Conservation (phyloP, 2,113 vertebrate species). For the Shinisaurus crocodilurus region DNA sequence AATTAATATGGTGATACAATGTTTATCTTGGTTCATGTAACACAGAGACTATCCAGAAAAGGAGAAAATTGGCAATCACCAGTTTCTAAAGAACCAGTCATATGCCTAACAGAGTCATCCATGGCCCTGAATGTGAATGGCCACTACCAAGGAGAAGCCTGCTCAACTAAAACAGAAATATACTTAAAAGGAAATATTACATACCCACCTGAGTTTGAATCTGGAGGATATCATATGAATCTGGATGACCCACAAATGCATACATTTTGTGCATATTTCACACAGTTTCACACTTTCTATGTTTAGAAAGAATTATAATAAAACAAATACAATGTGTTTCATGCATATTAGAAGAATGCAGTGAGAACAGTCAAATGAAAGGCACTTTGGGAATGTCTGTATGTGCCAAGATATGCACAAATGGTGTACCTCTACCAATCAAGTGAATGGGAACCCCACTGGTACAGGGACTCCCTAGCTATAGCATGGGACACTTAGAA, state of each 20-base stretch:
- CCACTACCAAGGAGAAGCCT: background rate
- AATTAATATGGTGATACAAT: background rate
- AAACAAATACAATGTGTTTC: background rate
- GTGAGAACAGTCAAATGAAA: background rate
- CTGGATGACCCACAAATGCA: background rate
- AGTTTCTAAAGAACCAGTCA: background rate
- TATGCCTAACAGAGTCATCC: background rate
- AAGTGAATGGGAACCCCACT: background rate
- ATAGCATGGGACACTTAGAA: no score
- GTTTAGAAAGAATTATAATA: background rate
- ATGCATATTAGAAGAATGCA: background rate
- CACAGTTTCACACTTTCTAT: background rate
- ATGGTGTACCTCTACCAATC: no score
- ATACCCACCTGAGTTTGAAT: background rate
- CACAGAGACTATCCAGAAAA: background rate
- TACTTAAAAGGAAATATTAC: background rate
- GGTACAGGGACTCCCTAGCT: background rate
- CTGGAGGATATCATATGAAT: background rate
- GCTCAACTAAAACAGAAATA: background rate
- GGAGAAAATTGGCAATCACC: background rate
- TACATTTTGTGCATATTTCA: background rate
- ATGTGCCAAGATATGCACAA: no score
- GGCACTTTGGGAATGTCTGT: background rate
- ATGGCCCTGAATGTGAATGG: background rate
- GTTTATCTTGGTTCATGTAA: background rate